Evolutionary conservation across 92 coral and sea anemone genomes (phyloP).

Genomic region (Ricordea florida): DNA sequence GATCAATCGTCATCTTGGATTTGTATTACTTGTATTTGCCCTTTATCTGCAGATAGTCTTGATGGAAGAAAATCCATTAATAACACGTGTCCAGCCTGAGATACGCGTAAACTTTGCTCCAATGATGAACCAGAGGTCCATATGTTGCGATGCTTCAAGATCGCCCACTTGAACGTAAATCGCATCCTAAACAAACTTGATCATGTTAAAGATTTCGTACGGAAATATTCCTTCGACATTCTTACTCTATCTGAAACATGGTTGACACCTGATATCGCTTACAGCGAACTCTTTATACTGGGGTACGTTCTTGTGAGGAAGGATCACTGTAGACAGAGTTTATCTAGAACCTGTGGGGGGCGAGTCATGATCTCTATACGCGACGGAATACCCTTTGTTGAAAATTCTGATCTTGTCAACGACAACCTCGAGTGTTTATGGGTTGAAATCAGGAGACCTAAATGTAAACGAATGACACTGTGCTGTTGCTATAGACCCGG

Average conservation of each 20-base stretch:
- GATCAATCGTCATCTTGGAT: slow-evolving; percentile 7
- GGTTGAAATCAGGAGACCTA: slow-evolving; percentile 15
- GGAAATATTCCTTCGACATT: neutral
- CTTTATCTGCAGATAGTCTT: no score
- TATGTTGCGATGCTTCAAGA: slow-evolving; percentile 5
- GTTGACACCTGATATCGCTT: slow-evolving; percentile 16
- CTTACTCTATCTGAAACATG: slow-evolving; percentile 26
- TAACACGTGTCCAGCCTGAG: no score
- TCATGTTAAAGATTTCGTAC: neutral
- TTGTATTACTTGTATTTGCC: neutral
- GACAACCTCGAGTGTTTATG: neutral
- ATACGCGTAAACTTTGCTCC: no score
- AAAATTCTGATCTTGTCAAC: slow-evolving; percentile 5
- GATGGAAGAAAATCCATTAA: no score
- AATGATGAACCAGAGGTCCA: neutral
- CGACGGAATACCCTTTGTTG: slow-evolving; percentile 29
- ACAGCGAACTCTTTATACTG: slow-evolving; percentile 16
- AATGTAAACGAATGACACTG: slow-evolving; percentile 4
- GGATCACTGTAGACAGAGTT: no score
- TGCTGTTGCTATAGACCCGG: slow-evolving; percentile 17
- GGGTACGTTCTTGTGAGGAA: neutral
- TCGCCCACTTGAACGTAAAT: slow-evolving; percentile 15
- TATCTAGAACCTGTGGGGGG: no score
- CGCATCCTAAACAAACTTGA: slow-evolving; percentile 11
- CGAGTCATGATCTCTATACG: no score